phyloP scores from a whole-genome alignment of 2,797 vertebrate genomes.

The Hafferia zeledoni region DNA sequence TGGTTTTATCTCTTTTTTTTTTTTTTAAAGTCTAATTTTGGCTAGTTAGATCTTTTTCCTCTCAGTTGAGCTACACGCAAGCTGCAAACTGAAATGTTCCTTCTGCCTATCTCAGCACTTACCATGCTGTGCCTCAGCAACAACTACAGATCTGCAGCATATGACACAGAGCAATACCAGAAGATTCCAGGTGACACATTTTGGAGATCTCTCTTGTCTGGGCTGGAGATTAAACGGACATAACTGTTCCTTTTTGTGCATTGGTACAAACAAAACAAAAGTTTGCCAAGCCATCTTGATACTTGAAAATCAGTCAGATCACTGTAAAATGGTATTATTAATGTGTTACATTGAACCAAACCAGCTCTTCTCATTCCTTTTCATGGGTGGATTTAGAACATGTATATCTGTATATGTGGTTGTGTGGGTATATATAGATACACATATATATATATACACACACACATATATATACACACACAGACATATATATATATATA shows the following conservation, averaged over 20 bases:
- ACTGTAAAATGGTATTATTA: background rate
- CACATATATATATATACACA: too few species aligned
- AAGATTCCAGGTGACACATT: background rate
- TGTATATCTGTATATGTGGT: fast-evolving
- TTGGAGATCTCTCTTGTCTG: background rate
- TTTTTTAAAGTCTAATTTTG: background rate
- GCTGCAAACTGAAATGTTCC: background rate
- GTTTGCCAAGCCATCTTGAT: background rate
- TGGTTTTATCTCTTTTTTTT: background rate
- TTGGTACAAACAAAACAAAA: background rate
- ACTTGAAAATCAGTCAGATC: background rate
- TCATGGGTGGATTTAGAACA: background rate
- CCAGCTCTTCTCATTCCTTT: background rate
- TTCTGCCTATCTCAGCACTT: background rate
- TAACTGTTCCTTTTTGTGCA: background rate
- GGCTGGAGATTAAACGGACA: background rate
- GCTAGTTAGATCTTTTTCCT: background rate
- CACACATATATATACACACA: too few species aligned
- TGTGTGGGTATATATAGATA: fast-evolving
- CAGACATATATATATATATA: background rate
- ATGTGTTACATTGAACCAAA: background rate
- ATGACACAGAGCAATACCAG: background rate
- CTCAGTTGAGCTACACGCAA: background rate
- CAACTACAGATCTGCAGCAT: background rate
- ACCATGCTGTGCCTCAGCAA: background rate